phyloP scores from a whole-genome alignment of 1,140 invertebrate species.

The Anastatus disparis region DNA sequence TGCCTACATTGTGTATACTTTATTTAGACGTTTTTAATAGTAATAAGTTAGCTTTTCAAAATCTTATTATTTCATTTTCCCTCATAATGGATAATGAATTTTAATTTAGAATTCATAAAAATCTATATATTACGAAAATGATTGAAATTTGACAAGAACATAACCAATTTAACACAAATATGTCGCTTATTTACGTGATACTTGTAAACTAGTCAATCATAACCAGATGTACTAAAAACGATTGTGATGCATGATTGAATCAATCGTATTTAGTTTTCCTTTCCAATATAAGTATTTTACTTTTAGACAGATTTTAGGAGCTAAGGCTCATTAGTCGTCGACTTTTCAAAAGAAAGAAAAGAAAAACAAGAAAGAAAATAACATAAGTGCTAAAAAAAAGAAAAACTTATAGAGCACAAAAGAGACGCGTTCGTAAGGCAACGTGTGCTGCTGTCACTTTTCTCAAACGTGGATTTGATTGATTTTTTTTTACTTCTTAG shows the following conservation, averaged over 20 bases:
- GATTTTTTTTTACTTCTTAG: slow-evolving; percentile 26
- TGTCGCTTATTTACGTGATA: background rate
- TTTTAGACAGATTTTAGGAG: background rate
- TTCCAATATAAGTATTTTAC: background rate
- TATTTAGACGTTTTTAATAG: no score
- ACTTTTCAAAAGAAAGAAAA: slow-evolving; percentile 23
- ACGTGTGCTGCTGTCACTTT: slow-evolving; percentile 19
- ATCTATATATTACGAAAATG: no score
- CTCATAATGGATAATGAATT: no score
- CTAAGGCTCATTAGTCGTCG: slow-evolving; percentile 10
- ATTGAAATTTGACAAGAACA: slow-evolving; percentile 12
- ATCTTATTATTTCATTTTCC: no score
- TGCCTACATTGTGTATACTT: no score
- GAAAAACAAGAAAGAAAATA: no score
- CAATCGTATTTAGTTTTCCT: background rate
- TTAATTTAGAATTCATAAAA: no score
- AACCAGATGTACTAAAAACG: background rate
- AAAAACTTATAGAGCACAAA: slow-evolving; percentile 23
- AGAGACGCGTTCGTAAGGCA: slow-evolving; percentile 13
- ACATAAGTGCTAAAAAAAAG: no score
- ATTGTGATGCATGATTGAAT: slow-evolving; percentile 15
- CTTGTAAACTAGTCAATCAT: slow-evolving; percentile 4
- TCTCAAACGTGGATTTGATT: slow-evolving; percentile 9
- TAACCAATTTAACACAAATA: background rate
- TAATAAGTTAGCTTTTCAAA: no score